Conservation (phyloP, 1,140 invertebrate species). For the Drosophila leontia region DNA sequence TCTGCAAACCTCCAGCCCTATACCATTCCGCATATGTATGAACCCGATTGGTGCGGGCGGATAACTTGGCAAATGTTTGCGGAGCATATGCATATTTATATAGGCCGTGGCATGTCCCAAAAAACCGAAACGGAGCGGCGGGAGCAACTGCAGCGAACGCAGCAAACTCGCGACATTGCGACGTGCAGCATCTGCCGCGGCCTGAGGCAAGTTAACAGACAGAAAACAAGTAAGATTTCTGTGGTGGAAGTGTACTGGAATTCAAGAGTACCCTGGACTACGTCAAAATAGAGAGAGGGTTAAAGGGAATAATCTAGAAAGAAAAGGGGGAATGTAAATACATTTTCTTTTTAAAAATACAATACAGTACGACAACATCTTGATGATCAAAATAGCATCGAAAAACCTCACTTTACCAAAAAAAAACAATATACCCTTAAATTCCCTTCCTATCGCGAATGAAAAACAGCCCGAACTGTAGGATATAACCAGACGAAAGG, state of each 20-base stretch:
- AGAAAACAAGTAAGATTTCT: conserved; percentile 9
- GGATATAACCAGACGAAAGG: conserved; percentile 4
- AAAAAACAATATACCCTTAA: background rate
- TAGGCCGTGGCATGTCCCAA: conserved; percentile 58
- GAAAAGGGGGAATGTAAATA: too few relatives aligned
- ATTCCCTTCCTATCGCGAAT: too few relatives aligned
- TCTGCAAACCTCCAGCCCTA: background rate
- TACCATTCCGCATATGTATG: background rate
- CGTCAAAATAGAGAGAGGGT: background rate
- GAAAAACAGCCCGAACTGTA: conserved; percentile 1
- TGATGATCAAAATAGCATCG: fast-evolving
- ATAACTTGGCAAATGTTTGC: conserved; percentile 71
- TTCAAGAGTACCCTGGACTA: background rate
- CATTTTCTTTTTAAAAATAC: background rate
- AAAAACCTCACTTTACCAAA: background rate
- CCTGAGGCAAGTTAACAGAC: conserved; percentile 32
- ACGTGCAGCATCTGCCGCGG: conserved; percentile 20
- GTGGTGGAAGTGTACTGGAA: background rate
- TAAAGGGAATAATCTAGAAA: background rate
- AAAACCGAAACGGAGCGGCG: background rate
- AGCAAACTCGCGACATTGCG: conserved; percentile 1
- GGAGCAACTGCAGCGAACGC: conserved; percentile 6
- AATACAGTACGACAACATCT: background rate
- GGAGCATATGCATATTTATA: conserved; percentile 78
- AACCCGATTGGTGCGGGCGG: conserved; percentile 17